A percentile compares a stretch with the other conserved stretches of the same genome.
phyloP scores from a whole-genome alignment of 2,888 invertebrate species.

The Pristionchus arcanus region DNA sequence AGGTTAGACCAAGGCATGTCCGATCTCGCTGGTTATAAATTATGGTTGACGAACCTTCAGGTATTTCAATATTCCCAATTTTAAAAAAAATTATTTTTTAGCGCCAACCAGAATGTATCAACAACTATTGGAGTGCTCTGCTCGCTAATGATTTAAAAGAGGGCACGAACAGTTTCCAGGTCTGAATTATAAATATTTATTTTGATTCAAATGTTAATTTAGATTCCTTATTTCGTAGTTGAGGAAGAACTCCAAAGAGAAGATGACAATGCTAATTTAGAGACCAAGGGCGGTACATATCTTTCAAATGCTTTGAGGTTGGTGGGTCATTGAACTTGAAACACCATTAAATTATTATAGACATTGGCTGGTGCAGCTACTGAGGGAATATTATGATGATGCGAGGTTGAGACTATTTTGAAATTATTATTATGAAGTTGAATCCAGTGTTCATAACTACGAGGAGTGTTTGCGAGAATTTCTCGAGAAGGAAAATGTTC shows the following conservation, averaged over 20 bases:
- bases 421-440: too few species aligned
- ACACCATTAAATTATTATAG: background rate
- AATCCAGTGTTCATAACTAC: background rate
- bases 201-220: too few species aligned
- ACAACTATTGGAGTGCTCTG: constrained; percentile 22
- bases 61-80: background rate
- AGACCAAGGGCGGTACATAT: background rate
- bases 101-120: background rate
- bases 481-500: background rate
- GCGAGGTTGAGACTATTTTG: too few species aligned
- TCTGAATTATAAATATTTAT: background rate
- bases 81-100: background rate
- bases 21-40: background rate
- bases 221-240: constrained; percentile 11
- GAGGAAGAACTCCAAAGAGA: background rate
- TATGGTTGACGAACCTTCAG: background rate
- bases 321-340: too few species aligned
- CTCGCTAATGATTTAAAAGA: background rate
- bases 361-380: background rate
- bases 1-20: background rate
- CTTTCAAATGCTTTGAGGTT: constrained; percentile 1
- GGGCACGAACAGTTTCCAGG: background rate
- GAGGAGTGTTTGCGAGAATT: background rate
- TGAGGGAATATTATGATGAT: background rate
- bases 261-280: background rate